phyloP scores from a whole-genome alignment of 2,888 invertebrate species.

The Chrysolina americana region DNA sequence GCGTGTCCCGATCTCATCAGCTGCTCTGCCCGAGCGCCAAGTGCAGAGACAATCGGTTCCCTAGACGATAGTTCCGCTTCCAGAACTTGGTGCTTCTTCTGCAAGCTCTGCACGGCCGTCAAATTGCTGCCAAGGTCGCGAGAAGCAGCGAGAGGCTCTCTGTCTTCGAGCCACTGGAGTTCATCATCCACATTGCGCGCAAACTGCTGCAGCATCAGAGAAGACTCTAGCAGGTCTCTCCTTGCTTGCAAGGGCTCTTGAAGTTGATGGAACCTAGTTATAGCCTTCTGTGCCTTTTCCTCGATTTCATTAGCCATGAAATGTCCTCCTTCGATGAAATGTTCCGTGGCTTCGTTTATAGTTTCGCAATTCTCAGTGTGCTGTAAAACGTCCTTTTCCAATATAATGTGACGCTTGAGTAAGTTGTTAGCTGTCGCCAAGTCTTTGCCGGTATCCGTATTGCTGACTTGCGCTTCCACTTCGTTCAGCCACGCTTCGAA shows the following conservation, averaged over 20 bases:
- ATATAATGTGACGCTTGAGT: conserved; percentile 82
- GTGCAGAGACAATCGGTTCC: conserved; percentile 85
- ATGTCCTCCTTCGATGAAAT: conserved; percentile 85
- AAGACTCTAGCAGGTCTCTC: conserved; percentile 93
- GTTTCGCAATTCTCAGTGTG: conserved; percentile 88
- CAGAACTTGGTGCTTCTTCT: conserved; percentile 93
- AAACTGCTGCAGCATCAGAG: conserved; percentile 89
- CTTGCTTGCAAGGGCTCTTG: conserved; percentile 93
- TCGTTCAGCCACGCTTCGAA: conserved; percentile 96
- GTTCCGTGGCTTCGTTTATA: conserved; percentile 84
- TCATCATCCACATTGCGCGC: conserved; percentile 94
- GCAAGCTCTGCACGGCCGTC: conserved; percentile 87
- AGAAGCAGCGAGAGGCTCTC: conserved; percentile 80
- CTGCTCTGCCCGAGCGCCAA: conserved; percentile 82
- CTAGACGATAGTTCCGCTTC: conserved; percentile 92
- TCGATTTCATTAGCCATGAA: conserved; percentile 92
- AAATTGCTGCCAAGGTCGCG: conserved; percentile 76
- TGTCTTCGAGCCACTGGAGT: conserved; percentile 89
- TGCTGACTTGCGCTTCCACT: conserved; percentile 79
- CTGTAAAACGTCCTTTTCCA: conserved; percentile 90
- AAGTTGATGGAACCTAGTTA: conserved; percentile 75
- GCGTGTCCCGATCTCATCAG: conserved; percentile 91
- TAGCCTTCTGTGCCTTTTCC: conserved; percentile 78
- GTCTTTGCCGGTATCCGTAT: conserved; percentile 89
- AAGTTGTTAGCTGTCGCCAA: conserved; percentile 88